phyloP scores from a whole-genome alignment of 2,113 vertebrate species.

The Chloebia gouldiae region DNA sequence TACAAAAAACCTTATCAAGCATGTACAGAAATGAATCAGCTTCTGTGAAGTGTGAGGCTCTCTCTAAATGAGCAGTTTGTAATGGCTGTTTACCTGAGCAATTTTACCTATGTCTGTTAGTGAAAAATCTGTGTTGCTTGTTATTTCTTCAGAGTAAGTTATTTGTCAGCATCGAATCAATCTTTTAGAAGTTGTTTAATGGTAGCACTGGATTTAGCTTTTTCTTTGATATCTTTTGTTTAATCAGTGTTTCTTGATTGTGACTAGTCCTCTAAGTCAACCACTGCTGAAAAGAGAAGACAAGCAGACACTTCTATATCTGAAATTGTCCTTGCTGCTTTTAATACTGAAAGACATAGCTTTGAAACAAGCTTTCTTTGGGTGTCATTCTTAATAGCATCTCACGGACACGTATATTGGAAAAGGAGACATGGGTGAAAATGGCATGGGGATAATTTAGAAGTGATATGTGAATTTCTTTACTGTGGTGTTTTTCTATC shows the following conservation, averaged over 20 bases:
- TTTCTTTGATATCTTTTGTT: background rate
- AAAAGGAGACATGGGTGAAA: background rate
- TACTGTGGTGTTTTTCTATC: background rate
- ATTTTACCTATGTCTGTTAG: background rate
- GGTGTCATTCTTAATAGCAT: background rate
- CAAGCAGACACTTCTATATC: background rate
- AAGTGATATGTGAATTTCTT: background rate
- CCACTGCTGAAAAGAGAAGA: background rate
- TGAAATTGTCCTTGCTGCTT: background rate
- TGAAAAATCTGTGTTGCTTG: background rate
- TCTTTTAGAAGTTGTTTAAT: background rate
- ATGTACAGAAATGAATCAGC: background rate
- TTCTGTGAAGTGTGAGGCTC: background rate
- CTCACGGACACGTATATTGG: fast-evolving
- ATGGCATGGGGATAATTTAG: background rate
- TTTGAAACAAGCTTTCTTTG: background rate
- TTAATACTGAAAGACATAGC: background rate
- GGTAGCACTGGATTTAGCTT: background rate
- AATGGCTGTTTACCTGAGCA: background rate
- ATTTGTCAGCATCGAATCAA: background rate
- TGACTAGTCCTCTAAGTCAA: background rate
- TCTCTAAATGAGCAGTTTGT: background rate
- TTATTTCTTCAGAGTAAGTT: background rate
- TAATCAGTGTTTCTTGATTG: background rate
- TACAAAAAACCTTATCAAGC: background rate